These are phyloP conservation scores for Antennarius maculatus DNA, from an alignment of 2,797 vertebrate species.

Conservation along the genomic window DNA sequence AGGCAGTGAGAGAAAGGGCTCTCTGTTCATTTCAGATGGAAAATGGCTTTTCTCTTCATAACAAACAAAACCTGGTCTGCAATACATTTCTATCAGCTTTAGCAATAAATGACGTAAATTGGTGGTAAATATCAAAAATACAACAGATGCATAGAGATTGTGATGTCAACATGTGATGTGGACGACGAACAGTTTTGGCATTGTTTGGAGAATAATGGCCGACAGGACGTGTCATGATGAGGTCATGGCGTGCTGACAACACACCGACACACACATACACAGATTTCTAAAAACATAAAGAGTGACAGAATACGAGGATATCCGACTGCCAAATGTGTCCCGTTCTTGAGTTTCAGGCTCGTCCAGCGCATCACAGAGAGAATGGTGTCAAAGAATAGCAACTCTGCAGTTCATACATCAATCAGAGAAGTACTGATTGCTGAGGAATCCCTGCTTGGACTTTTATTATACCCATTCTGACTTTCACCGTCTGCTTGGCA, in stretches of 20 bases:
- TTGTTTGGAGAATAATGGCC: constrained; percentile 59
- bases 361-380: not conserved
- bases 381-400: not conserved
- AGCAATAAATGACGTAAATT: not conserved
- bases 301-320: constrained; percentile 42
- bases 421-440: not conserved
- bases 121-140: constrained; percentile 43
- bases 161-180: constrained; percentile 29
- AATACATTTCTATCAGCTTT: constrained; percentile 51
- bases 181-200: constrained; percentile 28
- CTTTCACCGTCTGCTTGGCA: not conserved
- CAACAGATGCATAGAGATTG: not conserved
- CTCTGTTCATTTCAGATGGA: constrained; percentile 58
- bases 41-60: constrained; percentile 56
- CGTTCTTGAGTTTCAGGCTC: constrained; percentile 13
- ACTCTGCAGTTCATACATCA: constrained; percentile 4
- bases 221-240: constrained; percentile 50
- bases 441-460: not conserved
- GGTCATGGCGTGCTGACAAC: constrained; percentile 44
- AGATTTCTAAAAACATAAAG: constrained; percentile 37
- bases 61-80: constrained; percentile 64
- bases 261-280: constrained; percentile 28
- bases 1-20: constrained; percentile 51
- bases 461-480: not conserved
- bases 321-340: constrained; percentile 45